phyloP scores from a whole-genome alignment of 2,797 vertebrate genomes.

The Pampus argenteus region DNA sequence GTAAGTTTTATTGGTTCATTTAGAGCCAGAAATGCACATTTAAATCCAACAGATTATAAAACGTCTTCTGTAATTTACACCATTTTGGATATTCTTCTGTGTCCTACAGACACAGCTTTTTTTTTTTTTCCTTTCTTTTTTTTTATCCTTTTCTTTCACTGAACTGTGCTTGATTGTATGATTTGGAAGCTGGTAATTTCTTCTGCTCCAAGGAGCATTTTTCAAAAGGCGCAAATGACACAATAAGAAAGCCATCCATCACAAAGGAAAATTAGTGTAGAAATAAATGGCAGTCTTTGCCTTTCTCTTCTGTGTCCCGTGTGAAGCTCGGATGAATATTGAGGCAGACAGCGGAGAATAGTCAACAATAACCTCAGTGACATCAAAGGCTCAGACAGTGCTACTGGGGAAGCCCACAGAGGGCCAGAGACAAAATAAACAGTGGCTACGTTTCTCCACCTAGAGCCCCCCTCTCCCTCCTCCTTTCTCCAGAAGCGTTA shows the following conservation, averaged over 20 bases:
- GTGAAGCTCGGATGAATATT: slow-evolving; percentile 77
- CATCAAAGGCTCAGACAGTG: slow-evolving; percentile 84
- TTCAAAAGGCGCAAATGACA: slow-evolving; percentile 85
- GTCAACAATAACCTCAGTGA: slow-evolving; percentile 85
- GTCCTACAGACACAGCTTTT: slow-evolving; percentile 31
- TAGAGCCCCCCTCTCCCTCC: slow-evolving; percentile 35
- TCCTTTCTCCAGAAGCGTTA: slow-evolving; percentile 26
- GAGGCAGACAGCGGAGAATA: slow-evolving; percentile 77
- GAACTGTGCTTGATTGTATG: slow-evolving; percentile 74
- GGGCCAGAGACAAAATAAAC: slow-evolving; percentile 78
- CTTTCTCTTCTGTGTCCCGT: slow-evolving; percentile 63
- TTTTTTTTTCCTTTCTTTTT: neutral
- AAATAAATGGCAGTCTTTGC: slow-evolving; percentile 81
- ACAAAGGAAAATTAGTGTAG: slow-evolving; percentile 87
- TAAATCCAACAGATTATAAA: slow-evolving; percentile 4
- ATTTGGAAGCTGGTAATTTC: slow-evolving; percentile 83
- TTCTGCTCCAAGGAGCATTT: slow-evolving; percentile 85
- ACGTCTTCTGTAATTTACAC: slow-evolving; percentile 25
- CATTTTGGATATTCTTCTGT: slow-evolving; percentile 24
- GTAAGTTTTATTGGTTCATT: slow-evolving; percentile 5
- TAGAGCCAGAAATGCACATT: slow-evolving; percentile 7
- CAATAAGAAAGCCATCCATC: slow-evolving; percentile 88
- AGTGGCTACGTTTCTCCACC: slow-evolving; percentile 66
- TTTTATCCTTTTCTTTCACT: slow-evolving; percentile 25
- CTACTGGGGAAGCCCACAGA: slow-evolving; percentile 77